phyloP scores from a whole-genome alignment of 2,888 invertebrate species.

The Synergus umbraculus region DNA sequence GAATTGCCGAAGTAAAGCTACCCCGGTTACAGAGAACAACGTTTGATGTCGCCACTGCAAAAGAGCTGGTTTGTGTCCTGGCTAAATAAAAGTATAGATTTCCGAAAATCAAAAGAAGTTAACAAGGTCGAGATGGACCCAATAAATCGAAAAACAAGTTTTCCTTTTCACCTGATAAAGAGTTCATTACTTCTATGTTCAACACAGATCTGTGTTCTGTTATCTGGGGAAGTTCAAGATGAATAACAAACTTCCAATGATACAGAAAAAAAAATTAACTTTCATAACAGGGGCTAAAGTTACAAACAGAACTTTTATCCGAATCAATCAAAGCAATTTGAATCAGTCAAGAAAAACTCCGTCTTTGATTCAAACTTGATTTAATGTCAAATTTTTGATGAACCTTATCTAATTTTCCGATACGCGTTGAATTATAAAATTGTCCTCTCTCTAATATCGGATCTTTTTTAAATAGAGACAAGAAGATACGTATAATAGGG shows the following conservation, averaged over 20 bases:
- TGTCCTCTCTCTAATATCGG: not conserved
- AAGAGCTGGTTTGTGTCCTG: slow-evolving; percentile 33
- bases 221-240: not conserved
- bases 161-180: not conserved
- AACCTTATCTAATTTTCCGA: not conserved
- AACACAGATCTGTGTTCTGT: not conserved
- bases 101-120: slow-evolving; percentile 1
- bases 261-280: no score
- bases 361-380: no score
- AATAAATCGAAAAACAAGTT: not conserved
- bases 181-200: not conserved
- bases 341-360: no score
- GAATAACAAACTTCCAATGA: no score
- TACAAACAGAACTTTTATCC: no score
- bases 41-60: slow-evolving; percentile 50
- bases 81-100: slow-evolving; percentile 44
- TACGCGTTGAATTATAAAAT: not conserved
- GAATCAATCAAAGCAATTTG: no score
- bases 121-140: not conserved
- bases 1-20: slow-evolving; percentile 41
- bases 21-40: slow-evolving; percentile 42
- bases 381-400: no score
- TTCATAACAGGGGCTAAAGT: no score
- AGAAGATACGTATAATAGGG: not conserved
- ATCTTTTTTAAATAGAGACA: not conserved